These are phyloP conservation scores for Beris morrisii DNA, from an alignment of 2,888 invertebrate species.

Conservation along the genomic window DNA sequence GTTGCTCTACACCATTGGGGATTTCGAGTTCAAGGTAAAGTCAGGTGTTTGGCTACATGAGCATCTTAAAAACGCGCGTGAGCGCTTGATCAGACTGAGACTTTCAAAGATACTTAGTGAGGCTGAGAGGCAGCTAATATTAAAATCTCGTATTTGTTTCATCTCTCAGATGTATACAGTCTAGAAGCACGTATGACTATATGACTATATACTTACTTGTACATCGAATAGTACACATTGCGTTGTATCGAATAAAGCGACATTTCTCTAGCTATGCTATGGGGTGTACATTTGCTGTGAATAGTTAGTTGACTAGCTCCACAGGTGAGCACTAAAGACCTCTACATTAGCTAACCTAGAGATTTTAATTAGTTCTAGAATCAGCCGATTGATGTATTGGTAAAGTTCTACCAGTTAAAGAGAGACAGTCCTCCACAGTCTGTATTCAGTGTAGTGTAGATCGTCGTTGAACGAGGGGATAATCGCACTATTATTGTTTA, in stretches of 20 bases:
- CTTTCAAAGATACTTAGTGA: conserved; percentile 13
- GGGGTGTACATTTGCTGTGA: no score
- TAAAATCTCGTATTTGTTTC: no score
- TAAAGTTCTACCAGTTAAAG: conserved; percentile 15
- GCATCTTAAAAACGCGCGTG: conserved; percentile 7
- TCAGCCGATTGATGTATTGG: conserved; percentile 1
- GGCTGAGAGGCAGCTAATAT: no score
- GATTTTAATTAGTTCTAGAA: conserved; percentile 27
- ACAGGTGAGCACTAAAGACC: no score
- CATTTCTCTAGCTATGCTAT: not conserved
- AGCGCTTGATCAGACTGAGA: not conserved
- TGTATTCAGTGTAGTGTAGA: conserved; percentile 16
- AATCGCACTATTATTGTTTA: not conserved
- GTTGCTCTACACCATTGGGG: not conserved
- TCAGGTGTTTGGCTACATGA: conserved; percentile 26
- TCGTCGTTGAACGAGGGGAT: conserved; percentile 11
- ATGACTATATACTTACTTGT: conserved; percentile 12
- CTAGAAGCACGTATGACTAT: not conserved
- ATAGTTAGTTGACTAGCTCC: no score
- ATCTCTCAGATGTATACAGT: no score
- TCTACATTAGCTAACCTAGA: not conserved
- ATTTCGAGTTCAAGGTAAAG: conserved; percentile 37
- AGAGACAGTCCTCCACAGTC: conserved; percentile 1
- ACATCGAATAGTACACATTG: not conserved
- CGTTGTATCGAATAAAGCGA: conserved; percentile 16